A percentile compares a stretch with the other conserved stretches of the same genome.
Conservation (phyloP, 2,888 invertebrate genomes). For the Crossocerus cetratus region DNA sequence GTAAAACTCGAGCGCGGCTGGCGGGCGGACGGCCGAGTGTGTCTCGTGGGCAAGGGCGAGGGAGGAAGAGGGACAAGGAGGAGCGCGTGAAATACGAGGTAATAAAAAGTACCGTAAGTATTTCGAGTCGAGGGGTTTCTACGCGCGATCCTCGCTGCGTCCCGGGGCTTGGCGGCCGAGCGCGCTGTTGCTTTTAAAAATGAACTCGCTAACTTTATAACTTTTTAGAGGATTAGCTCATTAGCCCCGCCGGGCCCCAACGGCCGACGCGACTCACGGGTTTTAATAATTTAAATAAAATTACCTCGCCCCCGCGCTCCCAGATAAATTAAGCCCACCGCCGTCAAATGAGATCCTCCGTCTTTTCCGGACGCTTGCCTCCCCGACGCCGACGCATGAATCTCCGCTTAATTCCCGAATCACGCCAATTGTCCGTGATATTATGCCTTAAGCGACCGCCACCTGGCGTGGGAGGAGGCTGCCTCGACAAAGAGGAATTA, state of each 20-base stretch:
- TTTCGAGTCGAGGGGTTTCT: slow-evolving; percentile 60
- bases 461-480: background rate
- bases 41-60: background rate
- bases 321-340: slow-evolving; percentile 64
- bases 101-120: slow-evolving; percentile 71
- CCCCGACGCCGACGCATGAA: slow-evolving; percentile 32
- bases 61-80: too few species aligned
- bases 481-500: background rate
- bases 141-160: slow-evolving; percentile 11
- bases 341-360: slow-evolving; percentile 49
- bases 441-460: slow-evolving; percentile 26
- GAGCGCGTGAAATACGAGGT: slow-evolving; percentile 68
- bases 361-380: slow-evolving; percentile 46
- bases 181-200: slow-evolving; percentile 67
- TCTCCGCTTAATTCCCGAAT: slow-evolving; percentile 47
- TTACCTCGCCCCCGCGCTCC: slow-evolving; percentile 60
- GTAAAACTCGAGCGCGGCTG: slow-evolving; percentile 60
- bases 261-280: slow-evolving; percentile 46
- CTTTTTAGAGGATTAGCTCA: slow-evolving; percentile 72
- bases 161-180: slow-evolving; percentile 21
- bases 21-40: background rate
- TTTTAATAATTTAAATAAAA: slow-evolving; percentile 75
- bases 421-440: slow-evolving; percentile 46
- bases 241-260: slow-evolving; percentile 51
- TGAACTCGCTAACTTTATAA: slow-evolving; percentile 73